Base-by-base conservation (phyloP, 2,113 vertebrate species). In the Tyrannus savana region DNA sequence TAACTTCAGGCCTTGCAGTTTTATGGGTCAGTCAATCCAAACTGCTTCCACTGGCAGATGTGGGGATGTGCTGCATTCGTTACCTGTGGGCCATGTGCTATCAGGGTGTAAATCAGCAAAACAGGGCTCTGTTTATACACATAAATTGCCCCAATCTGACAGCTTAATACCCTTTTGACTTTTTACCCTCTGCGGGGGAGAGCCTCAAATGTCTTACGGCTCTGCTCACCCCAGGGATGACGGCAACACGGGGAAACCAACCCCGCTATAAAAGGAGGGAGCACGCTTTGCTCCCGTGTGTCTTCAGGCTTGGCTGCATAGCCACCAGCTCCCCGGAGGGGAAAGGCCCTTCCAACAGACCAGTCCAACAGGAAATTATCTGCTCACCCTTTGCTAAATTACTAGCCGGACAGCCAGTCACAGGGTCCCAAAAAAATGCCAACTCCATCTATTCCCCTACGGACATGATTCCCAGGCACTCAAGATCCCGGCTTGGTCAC, bases 21-120 rank as follows among this genome's bases (percentile, higher is more conserved):
- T 97, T 97, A 97, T 97, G 96, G 96, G 87, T 97, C 96, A 97
- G 96, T 96, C 97, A 97, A 96, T 97, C 95, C 94, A 83, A 97
- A 97, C 95, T 58, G 94, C 94, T 96, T 95, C 92, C 95, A 90
- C 85, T 72, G 89, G 96, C 97, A 97, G 96, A 97, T 96, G 96
- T 91, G 84, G 96, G 93, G 96, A 96, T 96, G 89, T 97, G 94
- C 89, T 49, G 92, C 12, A 2, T 93, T 95, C 10, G 19, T 95
- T 97, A 97, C 96, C 97, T 97, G 97, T 96, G 94, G 95, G 96
- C 95, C 89, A 80, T 93, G 68, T 84, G 87, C 95, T 97, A 98
- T 98, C 97, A 87, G 93, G 60, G 84, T 74, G 88, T 97, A 97
- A 97, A 97, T 97, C 97, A 97, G 96, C 82, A 94, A 96, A 96